Percentiles rank a stretch among this genome's conserved stretches.
phyloP scores from a whole-genome alignment of 2,888 invertebrate species.

The Agrochola lychnidis region DNA sequence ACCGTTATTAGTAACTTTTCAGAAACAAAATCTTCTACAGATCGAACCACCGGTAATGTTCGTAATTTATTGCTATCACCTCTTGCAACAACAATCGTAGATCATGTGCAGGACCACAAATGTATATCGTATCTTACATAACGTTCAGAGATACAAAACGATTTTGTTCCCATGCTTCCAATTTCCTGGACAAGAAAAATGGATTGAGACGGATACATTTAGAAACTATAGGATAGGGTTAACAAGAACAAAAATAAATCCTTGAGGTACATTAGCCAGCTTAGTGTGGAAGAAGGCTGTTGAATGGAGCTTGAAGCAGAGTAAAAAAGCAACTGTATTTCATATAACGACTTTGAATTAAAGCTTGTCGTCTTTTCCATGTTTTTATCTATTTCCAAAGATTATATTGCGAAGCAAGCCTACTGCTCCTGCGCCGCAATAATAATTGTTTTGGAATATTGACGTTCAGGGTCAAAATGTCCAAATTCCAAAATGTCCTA shows the following conservation, averaged over 20 bases:
- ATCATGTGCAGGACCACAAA: constrained; percentile 25
- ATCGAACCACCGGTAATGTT: neutral
- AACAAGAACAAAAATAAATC: neutral
- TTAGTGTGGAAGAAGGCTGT: neutral
- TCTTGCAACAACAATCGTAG: neutral
- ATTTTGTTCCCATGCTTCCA: constrained; percentile 27
- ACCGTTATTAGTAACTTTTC: neutral
- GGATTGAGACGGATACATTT: constrained; percentile 12
- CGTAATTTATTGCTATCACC: constrained; percentile 21
- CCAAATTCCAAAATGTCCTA: too few species aligned
- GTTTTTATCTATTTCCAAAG: neutral
- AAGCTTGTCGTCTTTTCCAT: neutral
- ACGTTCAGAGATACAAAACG: constrained; percentile 25
- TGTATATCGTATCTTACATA: constrained; percentile 17
- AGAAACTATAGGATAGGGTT: neutral
- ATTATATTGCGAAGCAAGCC: neutral
- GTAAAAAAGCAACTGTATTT: neutral
- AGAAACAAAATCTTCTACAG: neutral
- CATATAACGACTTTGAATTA: neutral
- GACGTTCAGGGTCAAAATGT: neutral
- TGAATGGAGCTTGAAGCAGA: neutral
- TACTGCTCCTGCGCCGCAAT: neutral
- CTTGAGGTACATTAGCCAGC: neutral
- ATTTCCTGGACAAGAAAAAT: constrained; percentile 33
- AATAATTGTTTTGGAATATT: neutral